These are phyloP conservation scores for Tetraneura akinire DNA, from an alignment of 1,140 invertebrate genomes.

Conservation along the genomic window DNA sequence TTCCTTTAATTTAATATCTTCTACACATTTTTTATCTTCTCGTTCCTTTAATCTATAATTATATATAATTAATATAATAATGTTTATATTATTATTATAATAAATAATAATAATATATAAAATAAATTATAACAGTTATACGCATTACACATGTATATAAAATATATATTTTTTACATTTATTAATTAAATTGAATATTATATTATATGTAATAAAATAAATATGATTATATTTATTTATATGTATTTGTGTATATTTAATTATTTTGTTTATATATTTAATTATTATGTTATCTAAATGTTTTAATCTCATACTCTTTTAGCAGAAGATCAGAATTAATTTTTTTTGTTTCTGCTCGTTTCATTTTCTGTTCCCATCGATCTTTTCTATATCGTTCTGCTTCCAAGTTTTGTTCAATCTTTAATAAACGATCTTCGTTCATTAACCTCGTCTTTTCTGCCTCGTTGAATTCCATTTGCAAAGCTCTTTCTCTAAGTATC, in stretches of 20 bases:
- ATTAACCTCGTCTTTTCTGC: not conserved
- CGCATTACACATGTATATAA: too few species aligned
- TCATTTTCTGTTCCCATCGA: conserved; percentile 14
- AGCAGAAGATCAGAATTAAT: not conserved
- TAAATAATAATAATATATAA: too few species aligned
- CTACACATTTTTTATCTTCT: not conserved
- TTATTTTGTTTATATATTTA: not conserved
- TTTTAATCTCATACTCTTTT: conserved; percentile 25
- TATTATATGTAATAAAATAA: not conserved
- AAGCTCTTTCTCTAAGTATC: conserved; percentile 3
- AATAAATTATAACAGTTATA: too few species aligned
- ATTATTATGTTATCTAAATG: not conserved
- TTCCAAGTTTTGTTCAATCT: not conserved
- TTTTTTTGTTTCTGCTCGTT: not conserved
- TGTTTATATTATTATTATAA: too few species aligned
- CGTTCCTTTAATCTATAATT: not conserved
- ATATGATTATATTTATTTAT: not conserved
- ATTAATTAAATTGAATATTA: not conserved
- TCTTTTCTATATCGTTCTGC: conserved; percentile 10
- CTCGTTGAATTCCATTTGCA: conserved; percentile 10
- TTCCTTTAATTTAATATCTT: conserved; percentile 17
- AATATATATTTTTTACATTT: too few species aligned
- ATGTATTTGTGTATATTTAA: not conserved
- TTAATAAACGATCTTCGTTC: conserved; percentile 3
- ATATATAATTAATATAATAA: too few species aligned